Evolutionary conservation across 2,113 vertebrate genomes (phyloP).

Genomic region (Megalops atlanticus): DNA sequence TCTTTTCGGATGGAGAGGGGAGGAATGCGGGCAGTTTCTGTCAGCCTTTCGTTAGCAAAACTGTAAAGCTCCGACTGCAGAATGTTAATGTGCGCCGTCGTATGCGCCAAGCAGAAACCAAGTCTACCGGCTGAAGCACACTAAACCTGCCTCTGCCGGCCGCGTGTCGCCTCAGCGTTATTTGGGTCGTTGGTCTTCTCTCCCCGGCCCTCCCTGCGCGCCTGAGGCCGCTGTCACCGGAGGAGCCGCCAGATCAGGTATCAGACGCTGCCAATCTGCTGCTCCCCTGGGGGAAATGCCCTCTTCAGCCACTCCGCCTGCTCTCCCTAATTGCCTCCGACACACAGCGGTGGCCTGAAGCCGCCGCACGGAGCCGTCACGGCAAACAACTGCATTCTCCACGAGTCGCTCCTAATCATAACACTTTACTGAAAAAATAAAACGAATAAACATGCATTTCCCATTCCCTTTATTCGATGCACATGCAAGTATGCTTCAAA

Average conservation of each 20-base stretch:
- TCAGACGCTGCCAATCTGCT: background rate
- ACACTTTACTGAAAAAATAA: background rate
- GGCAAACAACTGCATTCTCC: background rate
- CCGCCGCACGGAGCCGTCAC: too few species aligned
- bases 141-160: background rate
- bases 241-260: background rate
- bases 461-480: background rate
- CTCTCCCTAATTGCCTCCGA: background rate
- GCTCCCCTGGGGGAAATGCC: background rate
- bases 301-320: background rate
- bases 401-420: background rate
- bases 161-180: background rate
- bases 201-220: too few species aligned
- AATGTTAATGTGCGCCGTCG: background rate
- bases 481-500: background rate
- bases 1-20: conserved; percentile 22
- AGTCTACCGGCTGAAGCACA: background rate
- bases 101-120: too few species aligned
- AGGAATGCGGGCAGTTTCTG: conserved; percentile 19
- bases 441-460: background rate
- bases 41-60: conserved; percentile 17
- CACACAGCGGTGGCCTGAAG: too few species aligned
- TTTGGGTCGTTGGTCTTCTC: background rate
- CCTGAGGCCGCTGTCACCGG: background rate
- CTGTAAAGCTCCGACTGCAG: too few species aligned